Evolutionary conservation across 2,113 vertebrate genomes (phyloP).

Genomic region (Callipepla californica): DNA sequence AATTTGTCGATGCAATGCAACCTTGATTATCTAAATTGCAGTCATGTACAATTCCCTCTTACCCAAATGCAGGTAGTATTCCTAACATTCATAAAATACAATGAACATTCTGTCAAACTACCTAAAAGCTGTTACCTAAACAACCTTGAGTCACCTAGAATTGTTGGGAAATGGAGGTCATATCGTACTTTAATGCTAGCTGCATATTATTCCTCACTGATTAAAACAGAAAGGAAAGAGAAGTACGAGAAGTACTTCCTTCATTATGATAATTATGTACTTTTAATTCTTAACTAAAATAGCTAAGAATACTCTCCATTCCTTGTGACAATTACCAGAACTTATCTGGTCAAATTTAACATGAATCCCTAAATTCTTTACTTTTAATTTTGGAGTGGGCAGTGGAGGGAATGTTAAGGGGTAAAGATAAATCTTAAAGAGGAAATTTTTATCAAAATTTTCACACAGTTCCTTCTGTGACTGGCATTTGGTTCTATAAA

Average conservation of each 20-base stretch:
- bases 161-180: not conserved
- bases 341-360: not conserved
- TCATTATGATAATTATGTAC: not conserved
- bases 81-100: not conserved
- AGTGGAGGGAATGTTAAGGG: not conserved
- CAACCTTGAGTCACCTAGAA: not conserved
- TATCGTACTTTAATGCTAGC: not conserved
- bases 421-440: not conserved
- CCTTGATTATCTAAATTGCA: not conserved
- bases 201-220: not conserved
- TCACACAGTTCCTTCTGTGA: not conserved
- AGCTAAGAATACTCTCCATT: not conserved
- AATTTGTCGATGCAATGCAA: not conserved
- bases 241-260: not conserved
- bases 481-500: not conserved
- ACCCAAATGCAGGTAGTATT: not conserved
- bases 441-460: not conserved
- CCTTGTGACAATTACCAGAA: not conserved
- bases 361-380: not conserved
- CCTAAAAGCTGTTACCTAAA: not conserved
- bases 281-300: not conserved
- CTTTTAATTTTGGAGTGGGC: not conserved
- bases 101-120: not conserved
- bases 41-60: not conserved
- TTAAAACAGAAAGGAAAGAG: not conserved